A percentile compares a stretch with the other conserved stretches of the same genome.
Evolutionary conservation across 1,140 invertebrate genomes (phyloP).

Genomic region (Drosophila rufa): DNA sequence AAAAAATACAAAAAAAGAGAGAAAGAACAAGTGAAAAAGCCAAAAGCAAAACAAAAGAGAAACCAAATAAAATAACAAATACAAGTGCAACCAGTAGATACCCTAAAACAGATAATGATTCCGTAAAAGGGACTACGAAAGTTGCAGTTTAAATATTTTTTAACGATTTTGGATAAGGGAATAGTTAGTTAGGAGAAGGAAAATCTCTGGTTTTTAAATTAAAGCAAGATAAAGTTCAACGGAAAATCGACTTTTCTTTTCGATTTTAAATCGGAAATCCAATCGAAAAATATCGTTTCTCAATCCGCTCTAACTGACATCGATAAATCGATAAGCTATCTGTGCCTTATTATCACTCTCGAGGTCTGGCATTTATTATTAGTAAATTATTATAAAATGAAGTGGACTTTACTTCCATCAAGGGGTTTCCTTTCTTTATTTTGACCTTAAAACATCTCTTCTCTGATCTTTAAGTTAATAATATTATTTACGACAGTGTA

Average conservation of each 20-base stretch:
- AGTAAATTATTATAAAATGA: too few species aligned
- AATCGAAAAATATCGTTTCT: too few species aligned
- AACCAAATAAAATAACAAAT: constrained; percentile 35
- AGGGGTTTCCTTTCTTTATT: too few species aligned
- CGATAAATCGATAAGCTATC: too few species aligned
- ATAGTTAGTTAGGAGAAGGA: background rate
- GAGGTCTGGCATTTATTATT: too few species aligned
- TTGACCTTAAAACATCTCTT: background rate
- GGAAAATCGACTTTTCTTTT: too few species aligned
- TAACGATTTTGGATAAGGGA: background rate
- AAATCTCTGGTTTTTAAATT: background rate
- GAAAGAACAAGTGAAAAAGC: constrained; percentile 59
- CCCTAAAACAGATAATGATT: constrained; percentile 23
- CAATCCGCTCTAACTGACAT: too few species aligned
- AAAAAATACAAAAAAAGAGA: constrained; percentile 14
- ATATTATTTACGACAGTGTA: constrained; percentile 9
- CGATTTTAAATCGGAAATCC: too few species aligned
- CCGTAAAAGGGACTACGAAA: constrained; percentile 21
- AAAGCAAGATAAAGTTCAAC: background rate
- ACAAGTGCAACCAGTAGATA: constrained; percentile 42
- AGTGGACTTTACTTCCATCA: too few species aligned
- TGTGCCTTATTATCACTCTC: too few species aligned
- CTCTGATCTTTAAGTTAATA: background rate
- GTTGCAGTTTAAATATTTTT: constrained; percentile 9
- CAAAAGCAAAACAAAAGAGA: constrained; percentile 70